A percentile compares a stretch with the other conserved stretches of the same genome.
Conservation (phyloP, 37 sponge, comb jelly and placozoan genomes). For the Chondrosia reniformis region DNA sequence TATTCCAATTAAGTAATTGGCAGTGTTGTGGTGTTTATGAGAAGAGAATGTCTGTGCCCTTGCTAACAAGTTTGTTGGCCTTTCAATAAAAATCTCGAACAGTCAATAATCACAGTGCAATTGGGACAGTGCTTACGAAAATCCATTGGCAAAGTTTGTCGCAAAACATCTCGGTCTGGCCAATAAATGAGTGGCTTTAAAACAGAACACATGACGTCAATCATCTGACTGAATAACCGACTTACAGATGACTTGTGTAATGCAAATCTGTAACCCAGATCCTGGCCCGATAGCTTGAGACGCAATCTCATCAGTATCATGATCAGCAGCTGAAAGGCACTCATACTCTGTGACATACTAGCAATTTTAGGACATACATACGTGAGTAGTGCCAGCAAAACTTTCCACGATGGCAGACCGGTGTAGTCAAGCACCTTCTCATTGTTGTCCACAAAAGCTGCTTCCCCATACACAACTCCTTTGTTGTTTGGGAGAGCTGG, state of each 20-base stretch:
- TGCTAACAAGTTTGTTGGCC: slow-evolving; percentile 17
- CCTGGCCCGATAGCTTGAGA: slow-evolving; percentile 8
- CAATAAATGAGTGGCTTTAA: slow-evolving; percentile 7
- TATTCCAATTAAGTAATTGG: slow-evolving; percentile 26
- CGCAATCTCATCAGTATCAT: slow-evolving; percentile 42
- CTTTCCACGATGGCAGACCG: background rate
- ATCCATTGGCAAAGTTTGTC: slow-evolving; percentile 33
- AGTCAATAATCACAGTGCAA: slow-evolving; percentile 37
- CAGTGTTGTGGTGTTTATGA: slow-evolving; percentile 50
- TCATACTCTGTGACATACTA: background rate
- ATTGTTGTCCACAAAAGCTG: background rate
- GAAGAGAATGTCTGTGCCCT: slow-evolving; percentile 29
- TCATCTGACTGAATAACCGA: slow-evolving; percentile 7
- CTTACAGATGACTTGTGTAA: slow-evolving; percentile 10
- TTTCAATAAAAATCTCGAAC: slow-evolving; percentile 35
- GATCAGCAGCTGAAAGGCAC: slow-evolving; percentile 24
- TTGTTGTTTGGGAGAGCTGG: background rate
- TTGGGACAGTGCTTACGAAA: slow-evolving; percentile 41
- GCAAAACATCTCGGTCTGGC: slow-evolving; percentile 46
- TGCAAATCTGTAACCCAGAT: slow-evolving; percentile 22
- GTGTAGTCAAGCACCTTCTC: background rate
- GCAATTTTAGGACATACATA: background rate
- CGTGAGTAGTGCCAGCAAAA: background rate
- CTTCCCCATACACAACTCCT: background rate
- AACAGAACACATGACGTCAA: background rate